Evolutionary conservation across 2,797 vertebrate genomes (phyloP).

Genomic region (Acanthurus leucopareius): DNA sequence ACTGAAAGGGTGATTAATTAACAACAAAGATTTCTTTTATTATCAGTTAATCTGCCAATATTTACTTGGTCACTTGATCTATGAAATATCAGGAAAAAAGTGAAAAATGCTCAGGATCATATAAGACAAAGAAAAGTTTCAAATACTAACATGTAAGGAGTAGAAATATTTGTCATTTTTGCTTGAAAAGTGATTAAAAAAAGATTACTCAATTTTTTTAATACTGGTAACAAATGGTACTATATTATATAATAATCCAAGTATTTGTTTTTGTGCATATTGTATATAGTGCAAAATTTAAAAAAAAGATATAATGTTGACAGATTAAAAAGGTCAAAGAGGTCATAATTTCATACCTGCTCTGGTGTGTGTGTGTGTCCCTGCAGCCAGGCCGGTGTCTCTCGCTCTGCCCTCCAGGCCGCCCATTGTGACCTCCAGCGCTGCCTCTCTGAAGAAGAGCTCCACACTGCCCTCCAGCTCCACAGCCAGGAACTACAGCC

Average conservation of each 20-base stretch:
- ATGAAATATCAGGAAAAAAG: neutral
- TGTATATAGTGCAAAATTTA: no score
- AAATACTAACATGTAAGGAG: no score
- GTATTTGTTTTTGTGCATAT: no score
- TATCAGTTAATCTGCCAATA: no score
- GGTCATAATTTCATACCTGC: neutral
- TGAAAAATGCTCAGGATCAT: neutral
- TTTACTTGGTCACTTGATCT: neutral
- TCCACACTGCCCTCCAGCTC: conserved; percentile 89
- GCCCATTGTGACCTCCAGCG: conserved; percentile 82
- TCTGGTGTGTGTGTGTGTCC: conserved; percentile 36
- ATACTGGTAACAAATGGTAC: no score
- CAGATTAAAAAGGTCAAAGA: no score
- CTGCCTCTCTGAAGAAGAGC: conserved; percentile 91
- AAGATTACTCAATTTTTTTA: no score
- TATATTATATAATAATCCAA: no score
- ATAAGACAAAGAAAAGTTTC: neutral
- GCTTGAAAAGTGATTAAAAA: no score
- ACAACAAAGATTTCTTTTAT: neutral
- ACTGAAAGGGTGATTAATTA: no score
- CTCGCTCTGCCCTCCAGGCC: conserved; percentile 89
- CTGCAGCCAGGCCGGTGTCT: conserved; percentile 89
- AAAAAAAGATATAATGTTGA: no score
- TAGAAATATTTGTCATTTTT: no score
- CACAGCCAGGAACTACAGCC: conserved; percentile 90